Conservation (phyloP, 2,113 vertebrate genomes). For the Pholis gunnellus region DNA sequence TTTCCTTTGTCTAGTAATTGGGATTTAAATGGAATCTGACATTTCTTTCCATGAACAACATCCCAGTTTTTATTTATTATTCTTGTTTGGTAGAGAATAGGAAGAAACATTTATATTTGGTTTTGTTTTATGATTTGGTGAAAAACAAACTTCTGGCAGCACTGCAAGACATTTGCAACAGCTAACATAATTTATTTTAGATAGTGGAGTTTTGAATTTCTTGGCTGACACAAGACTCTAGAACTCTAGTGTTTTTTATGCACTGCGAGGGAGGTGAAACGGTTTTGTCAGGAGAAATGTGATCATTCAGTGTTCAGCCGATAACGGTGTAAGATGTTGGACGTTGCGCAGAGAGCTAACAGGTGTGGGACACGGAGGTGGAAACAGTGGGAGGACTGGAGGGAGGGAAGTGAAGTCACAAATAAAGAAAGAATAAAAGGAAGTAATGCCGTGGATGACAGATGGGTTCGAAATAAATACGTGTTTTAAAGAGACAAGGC, state of each 20-base stretch:
- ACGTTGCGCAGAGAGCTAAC: constrained; percentile 44
- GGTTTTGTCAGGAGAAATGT: constrained; percentile 21
- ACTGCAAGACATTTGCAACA: not conserved
- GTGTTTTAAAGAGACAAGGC: constrained; percentile 52
- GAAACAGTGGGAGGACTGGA: constrained; percentile 39
- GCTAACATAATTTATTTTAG: constrained; percentile 1
- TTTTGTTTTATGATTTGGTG: not conserved
- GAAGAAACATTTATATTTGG: not conserved
- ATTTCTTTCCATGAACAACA: not conserved
- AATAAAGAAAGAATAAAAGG: constrained; percentile 50
- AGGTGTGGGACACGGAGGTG: constrained; percentile 62
- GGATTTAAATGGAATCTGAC: not conserved
- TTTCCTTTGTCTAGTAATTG: not conserved
- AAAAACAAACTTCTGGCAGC: not conserved
- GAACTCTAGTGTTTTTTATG: not conserved
- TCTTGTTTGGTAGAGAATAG: not conserved
- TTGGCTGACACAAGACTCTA: not conserved
- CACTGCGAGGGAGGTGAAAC: not conserved
- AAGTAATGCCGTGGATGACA: constrained; percentile 67
- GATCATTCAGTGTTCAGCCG: constrained; percentile 27
- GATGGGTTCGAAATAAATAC: constrained; percentile 54
- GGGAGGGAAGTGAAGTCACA: constrained; percentile 36
- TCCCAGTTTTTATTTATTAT: no score
- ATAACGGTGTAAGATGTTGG: constrained; percentile 17
- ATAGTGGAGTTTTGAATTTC: not conserved